phyloP scores from a whole-genome alignment of 2,113 vertebrate genomes.

The Garra rufa region DNA sequence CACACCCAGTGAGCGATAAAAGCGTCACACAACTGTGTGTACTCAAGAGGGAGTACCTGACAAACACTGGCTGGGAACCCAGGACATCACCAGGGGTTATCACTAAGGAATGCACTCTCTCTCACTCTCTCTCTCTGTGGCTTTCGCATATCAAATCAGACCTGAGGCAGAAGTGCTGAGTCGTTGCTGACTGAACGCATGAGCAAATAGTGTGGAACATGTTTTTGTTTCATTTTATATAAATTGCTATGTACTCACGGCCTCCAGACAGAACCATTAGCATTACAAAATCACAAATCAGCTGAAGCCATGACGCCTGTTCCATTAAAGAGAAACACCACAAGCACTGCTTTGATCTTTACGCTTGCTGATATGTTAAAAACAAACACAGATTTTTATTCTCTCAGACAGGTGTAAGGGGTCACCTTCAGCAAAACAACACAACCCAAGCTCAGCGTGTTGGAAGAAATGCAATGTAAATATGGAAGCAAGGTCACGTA shows the following conservation, averaged over 20 bases:
- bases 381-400: slow-evolving; percentile 7
- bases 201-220: slow-evolving; percentile 12
- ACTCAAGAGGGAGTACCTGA: not conserved
- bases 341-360: not conserved
- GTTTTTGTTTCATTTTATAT: not conserved
- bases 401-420: slow-evolving; percentile 24
- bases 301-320: slow-evolving; percentile 11
- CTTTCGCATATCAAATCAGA: not conserved
- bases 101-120: not conserved
- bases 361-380: not conserved
- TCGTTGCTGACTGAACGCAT: slow-evolving; percentile 2
- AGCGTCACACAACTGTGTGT: not conserved
- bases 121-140: not conserved
- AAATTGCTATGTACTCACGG: slow-evolving; percentile 9
- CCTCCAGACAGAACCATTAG: slow-evolving; percentile 25
- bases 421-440: slow-evolving; percentile 27
- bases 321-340: slow-evolving; percentile 29
- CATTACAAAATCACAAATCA: slow-evolving; percentile 36
- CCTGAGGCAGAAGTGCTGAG: not conserved
- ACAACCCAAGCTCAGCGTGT: not conserved
- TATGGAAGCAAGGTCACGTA: not conserved
- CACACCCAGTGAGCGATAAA: slow-evolving; percentile 15
- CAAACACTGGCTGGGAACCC: slow-evolving; percentile 29
- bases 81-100: slow-evolving; percentile 40
- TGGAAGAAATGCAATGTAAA: not conserved